Evolutionary conservation across 2,797 vertebrate genomes (phyloP), one percentile per base, ranked within the genome.

Genomic region (Eulemur albifrons): DNA sequence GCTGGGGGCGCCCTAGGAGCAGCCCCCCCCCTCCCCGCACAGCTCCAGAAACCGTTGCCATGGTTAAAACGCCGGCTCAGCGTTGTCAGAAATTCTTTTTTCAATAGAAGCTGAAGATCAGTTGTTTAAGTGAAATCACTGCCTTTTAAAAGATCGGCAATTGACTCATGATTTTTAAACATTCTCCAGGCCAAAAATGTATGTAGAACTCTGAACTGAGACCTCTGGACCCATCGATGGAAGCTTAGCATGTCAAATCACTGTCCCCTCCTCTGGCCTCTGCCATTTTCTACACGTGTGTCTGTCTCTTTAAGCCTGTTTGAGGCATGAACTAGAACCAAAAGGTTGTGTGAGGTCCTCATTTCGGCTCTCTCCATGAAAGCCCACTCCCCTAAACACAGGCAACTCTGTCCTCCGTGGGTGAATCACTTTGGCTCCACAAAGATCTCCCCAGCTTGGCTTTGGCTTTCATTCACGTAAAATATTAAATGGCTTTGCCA

Each of bases 111-210:
- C 40, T 38, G 4, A 86, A 80, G 84, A 70, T 48, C 30, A 43
- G 12, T 61, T 70, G 80, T 93, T 77, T 48, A 27, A 14, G 35
- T 79, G 48, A 96, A 93, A 92, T 90, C 21, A 23, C 45, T 65
- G 38, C 35, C 32, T 84, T 90, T 87, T 63, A 48, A 88, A 88
- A 85, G 7, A n/a, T 5, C 3, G 17, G 38, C 59, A 21, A 30
- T 4, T 10, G 50, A 94, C 25, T 52, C 30, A 40, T 94, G 57
- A 35, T 57, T 50, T 76, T 69, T 63, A 54, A 86, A 73, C 23
- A 77, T 70, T 77, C 73, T 65, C 0, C 35, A 32, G 43, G 48
- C 12, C 63, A n/a, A 45, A 89, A 96, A 2, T 5, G 52, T 1
- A 12, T 27, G 50, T 25, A 4, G 45, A 14, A 21, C 17, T 85